Base-by-base conservation (phyloP, 2,797 vertebrate genomes). In the Labeo calbasu region DNA sequence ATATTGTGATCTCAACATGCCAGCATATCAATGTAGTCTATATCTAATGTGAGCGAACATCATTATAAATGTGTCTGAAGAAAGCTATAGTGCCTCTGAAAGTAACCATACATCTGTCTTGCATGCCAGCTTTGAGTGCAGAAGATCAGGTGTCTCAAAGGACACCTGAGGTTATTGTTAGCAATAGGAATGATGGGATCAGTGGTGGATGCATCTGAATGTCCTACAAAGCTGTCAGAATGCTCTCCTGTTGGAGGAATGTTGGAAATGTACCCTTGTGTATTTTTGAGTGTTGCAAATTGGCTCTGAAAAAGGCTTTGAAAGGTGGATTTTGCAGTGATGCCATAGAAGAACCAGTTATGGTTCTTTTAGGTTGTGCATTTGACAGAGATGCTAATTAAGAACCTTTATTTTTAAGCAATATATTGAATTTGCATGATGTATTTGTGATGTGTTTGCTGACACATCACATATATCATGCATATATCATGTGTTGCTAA, bases 81-180 rank as follows among this genome's bases (percentile, higher is more conserved):
- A 50, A 63, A 25, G 25, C 21, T 73, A 23, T 21, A 48, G 21
- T 46, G 6, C 75, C 36, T 43, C 14, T 78, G 57, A 78, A 65
- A 32, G 19, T 13, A 50, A 32, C 23, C 11, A 1, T 28, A 21
- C 76, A 78, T 78, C 25, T 80, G 28, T 80, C 50, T 23, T 69
- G 50, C 48, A 17, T 66, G 65, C 5, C 21, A 23, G 11, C 66
- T 57, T 51, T 25, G 19, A 51, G 25, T 25, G 13, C 28, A 50
- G 28, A 43, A 51, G 82, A 77, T 57, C 73, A 21, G 25, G 43
- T 70, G 40, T 32, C 51, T 28, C 66, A 61, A 61, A 72, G 53
- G 46, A 70, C 79, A 77, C 11, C 59, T 83, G 69, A 83, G 61
- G 59, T 68, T 79, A 79, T 79, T 79, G 76, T 61, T 79, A 43